Conservation (phyloP, 92 coral and sea anemone genomes). For the Actinernus sp. region DNA sequence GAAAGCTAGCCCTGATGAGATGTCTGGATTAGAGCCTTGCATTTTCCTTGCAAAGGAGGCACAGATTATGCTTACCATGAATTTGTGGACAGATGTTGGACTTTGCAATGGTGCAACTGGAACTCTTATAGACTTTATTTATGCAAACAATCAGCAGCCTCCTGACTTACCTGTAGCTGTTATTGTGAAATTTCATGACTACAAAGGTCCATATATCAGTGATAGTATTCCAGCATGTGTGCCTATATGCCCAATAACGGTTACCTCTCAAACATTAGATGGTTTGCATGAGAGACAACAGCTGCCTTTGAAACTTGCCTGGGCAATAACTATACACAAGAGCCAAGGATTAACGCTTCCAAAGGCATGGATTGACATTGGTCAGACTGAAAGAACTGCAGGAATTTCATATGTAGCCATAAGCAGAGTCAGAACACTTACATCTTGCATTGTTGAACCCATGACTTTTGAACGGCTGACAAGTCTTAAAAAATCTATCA, state of each 20-base stretch:
- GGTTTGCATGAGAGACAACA: constrained; percentile 62
- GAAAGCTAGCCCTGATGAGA: constrained; percentile 49
- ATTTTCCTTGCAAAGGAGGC: constrained; percentile 50
- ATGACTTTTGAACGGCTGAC: constrained; percentile 57
- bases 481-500: constrained; percentile 55
- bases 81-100: constrained; percentile 56
- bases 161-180: constrained; percentile 60
- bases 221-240: constrained; percentile 64
- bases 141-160: too few relatives aligned
- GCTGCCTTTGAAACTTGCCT: constrained; percentile 56
- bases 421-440: constrained; percentile 54
- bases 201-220: constrained; percentile 59
- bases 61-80: too few relatives aligned
- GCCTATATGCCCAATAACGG: constrained; percentile 49
- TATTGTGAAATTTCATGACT: constrained; percentile 58
- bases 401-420: constrained; percentile 69
- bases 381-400: constrained; percentile 56
- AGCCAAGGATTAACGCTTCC: constrained; percentile 52
- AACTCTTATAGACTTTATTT: constrained; percentile 58
- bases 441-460: constrained; percentile 51
- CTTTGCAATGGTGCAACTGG: constrained; percentile 76
- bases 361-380: constrained; percentile 47
- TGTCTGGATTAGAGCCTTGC: constrained; percentile 67
- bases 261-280: constrained; percentile 22
- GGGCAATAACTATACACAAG: constrained; percentile 65